Evolutionary conservation across 2,113 vertebrate genomes (phyloP).

Genomic region (Rallus limicola): DNA sequence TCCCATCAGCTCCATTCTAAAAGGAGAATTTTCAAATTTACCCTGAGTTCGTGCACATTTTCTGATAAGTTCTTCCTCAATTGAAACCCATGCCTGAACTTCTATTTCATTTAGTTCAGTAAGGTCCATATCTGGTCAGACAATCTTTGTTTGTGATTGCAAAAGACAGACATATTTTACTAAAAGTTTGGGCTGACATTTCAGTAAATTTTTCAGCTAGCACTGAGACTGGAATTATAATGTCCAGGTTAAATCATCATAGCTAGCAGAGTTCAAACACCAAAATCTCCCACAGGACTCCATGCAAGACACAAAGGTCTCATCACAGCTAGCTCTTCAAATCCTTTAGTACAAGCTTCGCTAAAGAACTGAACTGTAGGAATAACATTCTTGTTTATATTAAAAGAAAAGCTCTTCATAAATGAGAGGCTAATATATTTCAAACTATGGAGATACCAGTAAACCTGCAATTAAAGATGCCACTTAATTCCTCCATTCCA

Average conservation of each 20-base stretch:
- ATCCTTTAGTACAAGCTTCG: neutral
- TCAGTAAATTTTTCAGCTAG: neutral
- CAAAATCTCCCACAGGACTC: neutral
- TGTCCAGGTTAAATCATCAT: neutral
- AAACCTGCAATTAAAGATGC: neutral
- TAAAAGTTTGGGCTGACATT: neutral
- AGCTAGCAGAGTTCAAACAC: neutral
- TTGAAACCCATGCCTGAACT: neutral
- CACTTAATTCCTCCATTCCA: neutral
- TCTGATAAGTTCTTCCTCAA: neutral
- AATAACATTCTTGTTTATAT: neutral
- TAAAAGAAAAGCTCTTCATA: neutral
- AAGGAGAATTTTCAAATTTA: conserved; percentile 45
- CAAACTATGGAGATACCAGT: neutral
- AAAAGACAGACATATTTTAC: neutral
- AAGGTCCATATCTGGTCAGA: neutral
- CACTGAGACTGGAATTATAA: neutral
- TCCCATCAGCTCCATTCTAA: conserved; percentile 29
- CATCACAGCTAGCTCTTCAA: neutral
- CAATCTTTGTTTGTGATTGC: neutral
- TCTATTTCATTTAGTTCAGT: neutral
- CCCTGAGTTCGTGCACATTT: neutral
- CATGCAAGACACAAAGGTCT: neutral
- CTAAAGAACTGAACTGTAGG: neutral
- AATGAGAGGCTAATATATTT: neutral